These are phyloP conservation scores for Emydocephalus ijimae DNA, from an alignment of 2,113 vertebrate species.

Conservation along the genomic window DNA sequence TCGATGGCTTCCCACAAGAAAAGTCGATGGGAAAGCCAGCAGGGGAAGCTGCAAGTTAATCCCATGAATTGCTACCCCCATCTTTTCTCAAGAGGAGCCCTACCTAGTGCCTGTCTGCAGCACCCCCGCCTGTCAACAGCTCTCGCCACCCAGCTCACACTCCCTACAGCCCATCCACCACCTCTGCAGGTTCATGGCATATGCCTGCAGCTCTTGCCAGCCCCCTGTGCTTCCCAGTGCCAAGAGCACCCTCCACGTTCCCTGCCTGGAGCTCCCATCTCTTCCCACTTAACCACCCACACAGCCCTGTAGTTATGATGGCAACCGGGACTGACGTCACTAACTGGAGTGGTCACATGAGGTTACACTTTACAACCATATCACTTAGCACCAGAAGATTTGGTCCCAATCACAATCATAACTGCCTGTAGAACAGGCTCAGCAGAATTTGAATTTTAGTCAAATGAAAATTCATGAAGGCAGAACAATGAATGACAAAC, in stretches of 20 bases:
- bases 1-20: neutral
- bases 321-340: neutral
- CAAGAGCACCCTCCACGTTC: neutral
- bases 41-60: neutral
- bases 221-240: neutral
- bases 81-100: neutral
- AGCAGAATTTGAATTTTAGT: neutral
- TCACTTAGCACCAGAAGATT: neutral
- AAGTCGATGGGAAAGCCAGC: neutral
- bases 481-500: neutral
- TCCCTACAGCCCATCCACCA: neutral
- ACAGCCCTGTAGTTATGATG: neutral
- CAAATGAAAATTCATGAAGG: neutral
- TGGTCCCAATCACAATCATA: neutral
- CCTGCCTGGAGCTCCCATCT: neutral
- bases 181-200: neutral
- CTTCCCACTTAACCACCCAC: neutral
- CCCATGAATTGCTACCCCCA: neutral
- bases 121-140: neutral
- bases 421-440: neutral
- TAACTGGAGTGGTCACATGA: neutral
- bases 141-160: no score
- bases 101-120: neutral
- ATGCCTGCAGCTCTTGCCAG: neutral
- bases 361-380: neutral